Evolutionary conservation across 1,140 invertebrate genomes (phyloP).

Genomic region (Epicauta chinensis): DNA sequence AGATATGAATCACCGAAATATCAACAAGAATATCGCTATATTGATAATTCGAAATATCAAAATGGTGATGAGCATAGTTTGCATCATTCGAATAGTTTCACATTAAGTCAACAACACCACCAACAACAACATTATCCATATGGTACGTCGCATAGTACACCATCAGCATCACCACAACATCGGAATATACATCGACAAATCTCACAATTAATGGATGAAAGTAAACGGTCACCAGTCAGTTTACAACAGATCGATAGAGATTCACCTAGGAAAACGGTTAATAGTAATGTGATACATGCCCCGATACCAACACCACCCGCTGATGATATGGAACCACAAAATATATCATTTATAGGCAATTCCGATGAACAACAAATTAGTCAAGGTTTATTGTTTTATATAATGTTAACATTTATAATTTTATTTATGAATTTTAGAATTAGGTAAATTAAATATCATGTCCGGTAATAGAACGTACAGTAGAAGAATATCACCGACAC

Average conservation of each 20-base stretch:
- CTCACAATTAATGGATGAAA: conserved; percentile 40
- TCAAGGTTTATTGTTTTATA: conserved; percentile 24
- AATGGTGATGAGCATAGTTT: conserved; percentile 35
- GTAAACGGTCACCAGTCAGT: conserved; percentile 22
- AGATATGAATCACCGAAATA: conserved; percentile 12
- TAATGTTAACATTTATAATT: not conserved
- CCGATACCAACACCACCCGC: conserved; percentile 58
- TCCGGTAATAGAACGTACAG: conserved; percentile 76
- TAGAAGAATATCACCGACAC: conserved; percentile 74
- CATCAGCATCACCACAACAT: conserved; percentile 42
- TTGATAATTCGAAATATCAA: conserved; percentile 35
- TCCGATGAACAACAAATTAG: conserved; percentile 41
- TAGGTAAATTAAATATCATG: conserved; percentile 72
- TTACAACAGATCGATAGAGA: conserved; percentile 18
- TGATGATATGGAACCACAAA: conserved; percentile 85
- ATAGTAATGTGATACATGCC: conserved; percentile 45
- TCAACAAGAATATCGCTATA: conserved; percentile 11
- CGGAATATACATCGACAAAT: conserved; percentile 39
- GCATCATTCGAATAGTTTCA: conserved; percentile 39
- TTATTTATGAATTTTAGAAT: conserved; percentile 38
- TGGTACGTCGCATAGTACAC: conserved; percentile 40
- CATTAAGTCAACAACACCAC: conserved; percentile 40
- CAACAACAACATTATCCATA: conserved; percentile 38
- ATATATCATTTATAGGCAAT: conserved; percentile 84
- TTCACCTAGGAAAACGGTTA: not conserved